These are phyloP conservation scores for Mirza zaza DNA, from an alignment of 2,113 vertebrate genomes.

Conservation along the genomic window DNA sequence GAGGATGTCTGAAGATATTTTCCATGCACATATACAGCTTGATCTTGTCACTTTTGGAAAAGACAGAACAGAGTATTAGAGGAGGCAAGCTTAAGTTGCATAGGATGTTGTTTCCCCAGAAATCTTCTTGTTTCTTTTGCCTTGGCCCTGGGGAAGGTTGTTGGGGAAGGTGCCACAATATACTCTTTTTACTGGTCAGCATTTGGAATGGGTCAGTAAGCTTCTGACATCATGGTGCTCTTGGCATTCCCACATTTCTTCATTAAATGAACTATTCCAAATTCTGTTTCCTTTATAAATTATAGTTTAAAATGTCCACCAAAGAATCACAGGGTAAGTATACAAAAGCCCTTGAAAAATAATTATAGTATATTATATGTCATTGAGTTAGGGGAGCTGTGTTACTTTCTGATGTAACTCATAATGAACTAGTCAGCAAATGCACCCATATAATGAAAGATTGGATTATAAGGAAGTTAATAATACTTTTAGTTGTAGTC, in stretches of 20 bases:
- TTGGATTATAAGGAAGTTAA: conserved; percentile 20
- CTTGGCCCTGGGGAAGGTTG: not conserved
- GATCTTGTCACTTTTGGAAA: not conserved
- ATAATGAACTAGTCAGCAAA: conserved; percentile 27
- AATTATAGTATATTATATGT: not conserved
- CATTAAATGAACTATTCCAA: not conserved
- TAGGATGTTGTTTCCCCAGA: not conserved
- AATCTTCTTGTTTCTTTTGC: not conserved
- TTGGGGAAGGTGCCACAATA: not conserved
- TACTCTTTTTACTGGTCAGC: not conserved
- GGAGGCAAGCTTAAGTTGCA: not conserved
- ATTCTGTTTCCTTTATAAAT: not conserved
- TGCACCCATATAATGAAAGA: not conserved
- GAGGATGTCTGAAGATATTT: not conserved
- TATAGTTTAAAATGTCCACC: not conserved
- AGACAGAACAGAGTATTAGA: not conserved
- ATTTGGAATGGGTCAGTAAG: not conserved
- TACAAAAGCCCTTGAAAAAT: not conserved
- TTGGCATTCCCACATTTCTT: not conserved
- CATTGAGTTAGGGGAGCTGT: not conserved
- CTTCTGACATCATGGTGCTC: not conserved
- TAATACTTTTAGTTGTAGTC: conserved; percentile 25
- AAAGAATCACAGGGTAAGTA: not conserved
- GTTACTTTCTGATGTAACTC: conserved; percentile 17
- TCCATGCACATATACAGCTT: not conserved